Percentiles rank a stretch among this genome's conserved stretches.
These are phyloP conservation scores for Phycodurus eques DNA, from an alignment of 2,113 vertebrate species.

Conservation along the genomic window DNA sequence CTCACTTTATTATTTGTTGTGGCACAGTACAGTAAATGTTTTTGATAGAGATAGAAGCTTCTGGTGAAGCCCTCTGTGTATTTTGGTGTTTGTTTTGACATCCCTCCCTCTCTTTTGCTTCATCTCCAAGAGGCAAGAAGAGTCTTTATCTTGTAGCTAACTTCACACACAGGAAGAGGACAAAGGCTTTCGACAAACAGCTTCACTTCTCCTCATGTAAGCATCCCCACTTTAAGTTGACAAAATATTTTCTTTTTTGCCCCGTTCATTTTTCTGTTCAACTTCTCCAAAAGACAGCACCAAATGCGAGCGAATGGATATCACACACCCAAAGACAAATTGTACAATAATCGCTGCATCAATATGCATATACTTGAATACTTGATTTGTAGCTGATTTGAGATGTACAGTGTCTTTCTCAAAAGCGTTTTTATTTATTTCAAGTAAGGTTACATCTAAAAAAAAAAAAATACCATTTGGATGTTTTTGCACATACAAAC, in stretches of 20 bases:
- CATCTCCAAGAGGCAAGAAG: conserved; percentile 35
- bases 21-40: conserved; percentile 69
- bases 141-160: conserved; percentile 75
- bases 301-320: conserved; percentile 23
- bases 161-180: conserved; percentile 65
- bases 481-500: not conserved
- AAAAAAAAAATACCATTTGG: not conserved
- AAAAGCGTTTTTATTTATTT: not conserved
- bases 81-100: conserved; percentile 68
- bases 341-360: conserved; percentile 53
- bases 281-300: not conserved
- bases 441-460: not conserved
- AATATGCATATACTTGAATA: not conserved
- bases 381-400: not conserved
- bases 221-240: conserved; percentile 71
- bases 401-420: not conserved
- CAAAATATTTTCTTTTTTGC: conserved; percentile 78
- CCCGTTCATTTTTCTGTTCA: conserved; percentile 56
- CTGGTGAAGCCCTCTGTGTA: conserved; percentile 36
- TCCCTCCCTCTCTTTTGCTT: conserved; percentile 55
- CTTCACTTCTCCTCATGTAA: conserved; percentile 72
- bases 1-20: conserved; percentile 73
- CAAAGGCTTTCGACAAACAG: conserved; percentile 76
- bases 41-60: conserved; percentile 66
- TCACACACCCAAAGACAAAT: conserved; percentile 26